Evolutionary conservation across 2,888 invertebrate genomes (phyloP), one percentile per base, ranked within the genome.

Genomic region (Ornithoptera alexandrae): DNA sequence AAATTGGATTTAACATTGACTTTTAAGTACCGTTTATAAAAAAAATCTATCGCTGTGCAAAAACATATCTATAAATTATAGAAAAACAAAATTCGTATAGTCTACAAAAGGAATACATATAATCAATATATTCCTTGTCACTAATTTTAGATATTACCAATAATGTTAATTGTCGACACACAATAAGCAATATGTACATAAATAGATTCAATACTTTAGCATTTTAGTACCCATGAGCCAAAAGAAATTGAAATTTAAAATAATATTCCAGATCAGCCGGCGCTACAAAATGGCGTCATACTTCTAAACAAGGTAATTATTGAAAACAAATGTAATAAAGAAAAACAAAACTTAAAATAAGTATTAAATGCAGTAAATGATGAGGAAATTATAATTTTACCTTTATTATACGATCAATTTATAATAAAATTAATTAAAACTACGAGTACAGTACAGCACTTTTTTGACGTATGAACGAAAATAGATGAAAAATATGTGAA

Each of bases 241-340:
- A 72, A 76, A 78, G 75, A 81, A 82, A 77, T 80, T 81, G 64
- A 75, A 72, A 71, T 79, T 79, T 75, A 86, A 88, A 88, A 86
- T 87, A 86, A 82, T 86, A 87, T 85, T 85, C 87, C 84, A 72
- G 86, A 92, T 92, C 92, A 92, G 92, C 92, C 92, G 92, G 92
- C 91, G 90, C 90, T 83, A 92, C 92, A 92, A 92, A 90, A 92
- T 92, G 92, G 92, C 92, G 92, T 92, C 92, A 90, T 86, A 81
- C 84, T 83, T 83, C 84, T 83, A 88, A 87, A 90, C 88, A 90
- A 89, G 87, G 83, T 81, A 81, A 82, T 81, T 81, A 74, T 70
- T 53, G 24, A 70, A 62, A 70, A 70, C 65, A 70, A 65, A 42
- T 62, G 30, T 62, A n/a, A 39, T 22, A 62, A 15, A 22, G 36